phyloP scores from a whole-genome alignment of 2,888 invertebrate species.

The Uropetala carovei region DNA sequence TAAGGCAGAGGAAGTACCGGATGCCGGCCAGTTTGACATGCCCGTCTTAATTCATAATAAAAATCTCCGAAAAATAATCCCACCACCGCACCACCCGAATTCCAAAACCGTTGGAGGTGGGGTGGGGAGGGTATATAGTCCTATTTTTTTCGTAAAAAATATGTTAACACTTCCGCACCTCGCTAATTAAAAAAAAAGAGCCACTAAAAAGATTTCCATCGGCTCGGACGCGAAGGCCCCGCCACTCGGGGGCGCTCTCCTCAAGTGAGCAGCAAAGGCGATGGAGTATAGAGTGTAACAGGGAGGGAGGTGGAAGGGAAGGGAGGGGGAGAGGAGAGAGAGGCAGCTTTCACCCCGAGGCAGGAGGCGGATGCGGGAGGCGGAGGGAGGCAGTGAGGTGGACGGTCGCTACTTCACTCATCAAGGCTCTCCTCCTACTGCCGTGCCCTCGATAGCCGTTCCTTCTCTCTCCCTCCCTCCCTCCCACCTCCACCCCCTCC shows the following conservation, averaged over 20 bases:
- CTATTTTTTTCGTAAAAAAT: neutral
- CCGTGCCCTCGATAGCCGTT: neutral
- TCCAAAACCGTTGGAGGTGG: no score
- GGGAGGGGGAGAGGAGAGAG: neutral
- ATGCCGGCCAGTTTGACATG: no score
- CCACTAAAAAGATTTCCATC: neutral
- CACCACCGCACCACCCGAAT: neutral
- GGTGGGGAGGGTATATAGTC: no score
- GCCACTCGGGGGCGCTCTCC: no score
- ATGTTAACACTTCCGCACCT: neutral
- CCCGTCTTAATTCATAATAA: neutral
- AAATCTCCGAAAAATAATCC: neutral
- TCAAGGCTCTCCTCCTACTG: no score
- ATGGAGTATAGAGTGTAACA: no score
- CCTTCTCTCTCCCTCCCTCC: neutral
- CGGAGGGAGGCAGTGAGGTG: no score
- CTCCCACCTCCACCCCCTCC: neutral
- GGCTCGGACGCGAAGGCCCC: no score
- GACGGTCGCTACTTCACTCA: no score
- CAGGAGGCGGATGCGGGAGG: no score
- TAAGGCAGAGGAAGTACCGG: no score
- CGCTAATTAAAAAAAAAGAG: conserved; percentile 29
- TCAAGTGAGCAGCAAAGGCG: no score
- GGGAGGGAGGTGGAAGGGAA: neutral
- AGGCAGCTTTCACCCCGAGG: conserved; percentile 6